Base-by-base conservation (phyloP, 2,113 vertebrate species). In the Forbesichthys papilliferus region DNA sequence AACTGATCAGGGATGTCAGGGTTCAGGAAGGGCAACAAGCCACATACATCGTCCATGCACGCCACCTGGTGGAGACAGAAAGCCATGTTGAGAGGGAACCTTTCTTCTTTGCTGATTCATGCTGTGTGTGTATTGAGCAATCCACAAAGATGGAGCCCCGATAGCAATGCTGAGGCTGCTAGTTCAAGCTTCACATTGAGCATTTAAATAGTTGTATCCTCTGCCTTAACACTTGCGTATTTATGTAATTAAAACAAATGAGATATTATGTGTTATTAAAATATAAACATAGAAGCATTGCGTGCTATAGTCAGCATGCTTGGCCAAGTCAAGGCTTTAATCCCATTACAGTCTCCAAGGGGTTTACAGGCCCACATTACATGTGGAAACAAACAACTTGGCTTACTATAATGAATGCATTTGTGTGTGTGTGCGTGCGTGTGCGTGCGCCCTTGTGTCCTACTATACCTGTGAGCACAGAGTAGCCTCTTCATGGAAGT, bases 31-130 rank as follows among this genome's bases (percentile, higher is more conserved):
- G 96, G 96, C 69, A 99, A 90, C 49, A 99, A 93, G 60, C 98
- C 98, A 14, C 98, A 99, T 42, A 99, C 95, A 0, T 98, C 96
- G 33, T 98, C 96, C 98, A 99, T 98, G 83, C 98, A 99, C 71
- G 96, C 96, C 69, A 99, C 97, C 97, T 99, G 86, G 1, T 48
- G 55, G 69, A 74, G 53, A 77, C 1, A 61, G 3, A 33, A 4
- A 53, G 18, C 13, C 11, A 49, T 12, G 36, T 13, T 12, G 54
- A 3, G 12, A 20, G 9, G 16, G 9, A 55, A 55, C 12, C 11
- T 18, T 16, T n/a, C 13, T 55, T 8, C n/a, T 55, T n/a, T 55
- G 12, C 54, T 55, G 0, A 12, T 52, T 52, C 13, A 12, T 52
- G 27, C 27, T 27, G 27, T 27, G 27, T 27, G 27, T 27, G 49